These are phyloP conservation scores for Poicephalus gulielmi DNA, from an alignment of 2,113 vertebrate genomes.

Conservation along the genomic window DNA sequence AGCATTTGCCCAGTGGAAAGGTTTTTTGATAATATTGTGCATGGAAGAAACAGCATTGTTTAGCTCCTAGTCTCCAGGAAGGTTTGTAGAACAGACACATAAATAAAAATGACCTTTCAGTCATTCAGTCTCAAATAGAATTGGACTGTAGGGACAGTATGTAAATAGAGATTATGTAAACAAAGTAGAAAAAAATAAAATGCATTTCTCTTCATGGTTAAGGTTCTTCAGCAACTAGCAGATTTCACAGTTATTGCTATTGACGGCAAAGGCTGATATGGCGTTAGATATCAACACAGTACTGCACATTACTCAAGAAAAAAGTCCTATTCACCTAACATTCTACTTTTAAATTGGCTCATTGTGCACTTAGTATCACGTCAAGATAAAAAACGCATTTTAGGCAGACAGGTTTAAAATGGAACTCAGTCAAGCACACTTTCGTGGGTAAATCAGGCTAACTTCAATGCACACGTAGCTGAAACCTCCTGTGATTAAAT, in stretches of 20 bases:
- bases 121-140: background rate
- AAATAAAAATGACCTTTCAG: background rate
- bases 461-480: background rate
- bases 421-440: constrained; percentile 12
- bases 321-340: background rate
- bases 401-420: constrained; percentile 29
- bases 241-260: background rate
- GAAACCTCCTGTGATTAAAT: constrained; percentile 48
- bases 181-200: background rate
- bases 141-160: background rate
- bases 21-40: background rate
- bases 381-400: background rate
- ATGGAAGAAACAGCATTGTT: background rate
- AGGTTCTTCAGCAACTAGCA: background rate
- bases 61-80: background rate
- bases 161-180: background rate
- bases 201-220: background rate
- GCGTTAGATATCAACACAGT: background rate
- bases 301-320: background rate
- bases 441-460: constrained; percentile 26
- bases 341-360: constrained; percentile 5
- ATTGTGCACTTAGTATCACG: background rate
- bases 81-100: background rate
- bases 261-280: background rate
- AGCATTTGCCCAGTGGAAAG: background rate